Percentiles rank a stretch among this genome's conserved stretches.
These are phyloP conservation scores for Cirrhinus mrigala DNA, from an alignment of 2,797 vertebrate genomes.

Conservation along the genomic window DNA sequence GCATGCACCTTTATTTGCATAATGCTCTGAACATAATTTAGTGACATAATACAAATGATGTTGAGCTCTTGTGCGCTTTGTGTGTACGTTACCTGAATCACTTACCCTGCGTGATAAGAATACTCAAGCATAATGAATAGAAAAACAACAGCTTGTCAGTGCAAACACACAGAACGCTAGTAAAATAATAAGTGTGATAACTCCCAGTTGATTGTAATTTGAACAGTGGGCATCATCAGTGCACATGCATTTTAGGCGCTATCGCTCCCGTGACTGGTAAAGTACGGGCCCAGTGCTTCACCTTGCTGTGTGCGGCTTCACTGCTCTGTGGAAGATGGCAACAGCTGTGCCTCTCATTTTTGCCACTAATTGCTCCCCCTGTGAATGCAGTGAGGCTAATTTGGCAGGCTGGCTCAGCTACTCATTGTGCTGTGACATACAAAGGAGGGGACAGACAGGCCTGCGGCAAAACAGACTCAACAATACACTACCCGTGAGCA, in stretches of 20 bases:
- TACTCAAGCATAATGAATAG: conserved; percentile 26
- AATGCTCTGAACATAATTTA: conserved; percentile 44
- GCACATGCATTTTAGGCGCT: conserved; percentile 14
- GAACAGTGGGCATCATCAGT: conserved; percentile 9
- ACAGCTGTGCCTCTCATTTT: conserved; percentile 50
- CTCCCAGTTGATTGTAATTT: not conserved
- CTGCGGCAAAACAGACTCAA: conserved; percentile 9
- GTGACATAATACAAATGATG: conserved; percentile 30
- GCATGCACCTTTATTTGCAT: conserved; percentile 34
- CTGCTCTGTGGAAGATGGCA: conserved; percentile 47
- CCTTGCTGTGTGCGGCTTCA: conserved; percentile 39
- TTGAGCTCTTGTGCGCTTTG: not conserved
- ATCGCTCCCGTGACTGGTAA: conserved; percentile 22
- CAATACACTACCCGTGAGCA: conserved; percentile 21
- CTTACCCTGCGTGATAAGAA: not conserved
- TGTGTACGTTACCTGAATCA: conserved; percentile 20
- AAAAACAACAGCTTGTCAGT: conserved; percentile 4
- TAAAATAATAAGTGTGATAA: not conserved
- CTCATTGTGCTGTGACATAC: conserved; percentile 47
- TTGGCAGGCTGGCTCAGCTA: conserved; percentile 45
- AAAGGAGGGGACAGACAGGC: not conserved
- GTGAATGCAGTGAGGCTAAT: conserved; percentile 54
- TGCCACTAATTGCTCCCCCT: conserved; percentile 54
- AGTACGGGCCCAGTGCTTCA: conserved; percentile 28
- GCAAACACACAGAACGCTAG: conserved; percentile 8